A percentile compares a stretch with the other conserved stretches of the same genome.
These are phyloP conservation scores for Alauda arvensis DNA, from an alignment of 2,797 vertebrate genomes.

Conservation along the genomic window DNA sequence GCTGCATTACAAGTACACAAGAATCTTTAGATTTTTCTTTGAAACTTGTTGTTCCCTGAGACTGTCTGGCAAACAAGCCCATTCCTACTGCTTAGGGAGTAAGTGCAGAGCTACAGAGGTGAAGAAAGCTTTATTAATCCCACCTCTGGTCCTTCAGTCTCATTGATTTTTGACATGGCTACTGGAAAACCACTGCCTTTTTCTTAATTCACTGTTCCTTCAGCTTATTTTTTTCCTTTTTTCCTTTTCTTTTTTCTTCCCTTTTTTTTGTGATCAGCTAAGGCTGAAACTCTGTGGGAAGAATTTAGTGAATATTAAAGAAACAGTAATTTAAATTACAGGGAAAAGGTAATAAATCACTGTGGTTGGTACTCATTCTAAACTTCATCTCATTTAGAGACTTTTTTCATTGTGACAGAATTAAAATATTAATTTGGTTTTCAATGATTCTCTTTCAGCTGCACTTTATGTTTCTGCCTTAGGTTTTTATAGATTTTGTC, in stretches of 20 bases:
- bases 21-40: slow-evolving; percentile 18
- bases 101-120: background rate
- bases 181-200: slow-evolving; percentile 22
- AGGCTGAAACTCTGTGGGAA: slow-evolving; percentile 5
- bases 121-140: slow-evolving; percentile 14
- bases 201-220: background rate
- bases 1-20: background rate
- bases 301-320: slow-evolving; percentile 47
- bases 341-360: slow-evolving; percentile 43
- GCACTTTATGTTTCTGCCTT: slow-evolving; percentile 30
- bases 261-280: background rate
- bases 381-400: slow-evolving; percentile 29
- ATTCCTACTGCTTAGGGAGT: background rate
- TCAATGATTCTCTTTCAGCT: slow-evolving; percentile 47
- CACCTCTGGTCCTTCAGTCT: background rate
- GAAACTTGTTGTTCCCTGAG: background rate
- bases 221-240: background rate
- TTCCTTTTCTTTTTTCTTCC: fast-evolving
- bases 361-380: background rate
- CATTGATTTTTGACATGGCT: slow-evolving; percentile 34
- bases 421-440: slow-evolving; percentile 64
- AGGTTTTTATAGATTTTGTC: slow-evolving; percentile 50
- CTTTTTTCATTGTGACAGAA: slow-evolving; percentile 43
- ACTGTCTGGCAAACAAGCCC: background rate
- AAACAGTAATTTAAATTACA: slow-evolving; percentile 37